A percentile compares a stretch with the other conserved stretches of the same genome.
Evolutionary conservation across 2,888 invertebrate genomes (phyloP).

Genomic region (Dicyrtoma fusca): DNA sequence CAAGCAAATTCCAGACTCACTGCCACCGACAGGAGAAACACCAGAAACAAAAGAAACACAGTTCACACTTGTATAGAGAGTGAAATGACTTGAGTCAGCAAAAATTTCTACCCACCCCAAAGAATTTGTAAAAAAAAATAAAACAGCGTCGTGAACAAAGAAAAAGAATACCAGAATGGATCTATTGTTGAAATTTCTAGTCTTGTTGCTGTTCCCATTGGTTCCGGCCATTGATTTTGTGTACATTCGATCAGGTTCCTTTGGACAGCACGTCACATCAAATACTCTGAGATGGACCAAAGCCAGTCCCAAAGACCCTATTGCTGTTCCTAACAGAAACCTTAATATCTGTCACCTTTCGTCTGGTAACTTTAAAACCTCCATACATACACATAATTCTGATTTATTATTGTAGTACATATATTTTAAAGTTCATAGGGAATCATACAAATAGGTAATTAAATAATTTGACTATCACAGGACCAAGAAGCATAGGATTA

Average conservation of each 20-base stretch:
- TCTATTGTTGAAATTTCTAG: conserved; percentile 15
- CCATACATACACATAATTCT: background rate
- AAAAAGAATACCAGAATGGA: background rate
- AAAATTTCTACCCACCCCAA: background rate
- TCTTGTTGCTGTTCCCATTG: conserved; percentile 7
- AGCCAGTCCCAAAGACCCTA: conserved; percentile 60
- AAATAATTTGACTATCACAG: too few relatives aligned
- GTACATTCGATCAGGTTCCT: conserved; percentile 24
- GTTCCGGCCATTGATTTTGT: conserved; percentile 28
- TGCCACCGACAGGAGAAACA: too few relatives aligned
- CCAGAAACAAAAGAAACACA: too few relatives aligned
- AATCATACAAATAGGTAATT: too few relatives aligned
- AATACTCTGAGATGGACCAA: conserved; percentile 74
- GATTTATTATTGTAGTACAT: background rate
- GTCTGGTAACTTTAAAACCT: conserved; percentile 4
- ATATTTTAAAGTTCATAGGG: too few relatives aligned
- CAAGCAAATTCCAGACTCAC: too few relatives aligned
- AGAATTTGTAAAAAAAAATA: conserved; percentile 4
- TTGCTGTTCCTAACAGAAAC: conserved; percentile 22
- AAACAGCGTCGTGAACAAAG: background rate
- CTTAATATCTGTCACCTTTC: conserved; percentile 14
- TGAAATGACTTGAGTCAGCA: background rate
- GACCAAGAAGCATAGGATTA: conserved; percentile 20
- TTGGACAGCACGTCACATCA: conserved; percentile 74
- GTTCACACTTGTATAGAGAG: background rate